Evolutionary conservation across 1,140 invertebrate genomes (phyloP).

Genomic region (Eriocheir sinensis): DNA sequence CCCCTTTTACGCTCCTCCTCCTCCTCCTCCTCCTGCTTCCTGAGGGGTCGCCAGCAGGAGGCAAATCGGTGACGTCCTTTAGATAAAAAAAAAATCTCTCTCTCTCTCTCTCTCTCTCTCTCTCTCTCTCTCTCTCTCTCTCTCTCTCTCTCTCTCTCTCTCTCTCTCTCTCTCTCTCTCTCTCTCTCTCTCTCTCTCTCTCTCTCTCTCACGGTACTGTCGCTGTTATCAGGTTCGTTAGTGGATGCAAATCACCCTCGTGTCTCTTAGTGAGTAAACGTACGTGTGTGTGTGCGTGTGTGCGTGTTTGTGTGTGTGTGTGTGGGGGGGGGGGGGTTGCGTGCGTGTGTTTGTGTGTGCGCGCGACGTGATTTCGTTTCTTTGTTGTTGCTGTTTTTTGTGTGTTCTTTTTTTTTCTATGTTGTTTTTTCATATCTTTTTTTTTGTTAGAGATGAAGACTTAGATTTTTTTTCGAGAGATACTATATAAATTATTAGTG

Average conservation of each 20-base stretch:
- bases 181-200: no score
- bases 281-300: background rate
- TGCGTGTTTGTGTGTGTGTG: conserved; percentile 29
- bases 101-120: no score
- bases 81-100: conserved; percentile 10
- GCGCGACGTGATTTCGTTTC: no score
- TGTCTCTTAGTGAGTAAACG: background rate
- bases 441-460: no score
- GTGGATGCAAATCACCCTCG: conserved; percentile 33
- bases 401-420: conserved; percentile 8
- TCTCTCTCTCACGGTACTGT: background rate
- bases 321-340: no score
- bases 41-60: background rate
- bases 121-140: no score
- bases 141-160: no score
- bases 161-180: no score
- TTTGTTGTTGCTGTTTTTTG: no score
- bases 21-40: background rate
- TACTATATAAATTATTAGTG: no score
- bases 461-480: no score
- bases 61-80: conserved; percentile 9
- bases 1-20: background rate
- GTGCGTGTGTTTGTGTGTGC: no score
- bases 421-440: background rate
- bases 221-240: conserved; percentile 19